Evolutionary conservation across 1,140 invertebrate species (phyloP).

Genomic region (Drosophila melanogaster): DNA sequence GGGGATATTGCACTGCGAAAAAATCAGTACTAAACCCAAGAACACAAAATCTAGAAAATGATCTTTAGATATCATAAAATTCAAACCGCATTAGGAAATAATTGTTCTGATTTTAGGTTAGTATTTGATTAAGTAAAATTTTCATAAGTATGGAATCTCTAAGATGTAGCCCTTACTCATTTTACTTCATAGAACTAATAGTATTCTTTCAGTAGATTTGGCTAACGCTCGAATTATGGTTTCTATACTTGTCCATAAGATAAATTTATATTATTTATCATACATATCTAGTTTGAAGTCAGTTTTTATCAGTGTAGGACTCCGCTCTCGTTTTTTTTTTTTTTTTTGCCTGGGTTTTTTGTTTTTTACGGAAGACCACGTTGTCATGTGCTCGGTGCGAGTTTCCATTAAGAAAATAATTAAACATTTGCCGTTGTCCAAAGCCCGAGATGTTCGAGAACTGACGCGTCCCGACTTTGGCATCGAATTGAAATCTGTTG

Average conservation of each 20-base stretch:
- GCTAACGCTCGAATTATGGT: no score
- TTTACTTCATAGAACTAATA: no score
- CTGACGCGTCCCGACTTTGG: slow-evolving; percentile 35
- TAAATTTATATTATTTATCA: no score
- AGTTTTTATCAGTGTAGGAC: slow-evolving; percentile 19
- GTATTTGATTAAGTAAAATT: not conserved
- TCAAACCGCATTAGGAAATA: no score
- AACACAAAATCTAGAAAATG: no score
- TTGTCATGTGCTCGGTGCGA: slow-evolving; percentile 72
- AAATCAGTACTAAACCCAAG: not conserved
- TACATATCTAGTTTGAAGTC: no score
- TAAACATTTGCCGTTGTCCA: slow-evolving; percentile 71
- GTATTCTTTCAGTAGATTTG: no score
- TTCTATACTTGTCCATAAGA: no score
- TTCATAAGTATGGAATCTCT: no score
- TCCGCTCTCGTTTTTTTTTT: slow-evolving; percentile 20
- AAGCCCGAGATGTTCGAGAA: slow-evolving; percentile 15
- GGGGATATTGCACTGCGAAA: slow-evolving; percentile 9
- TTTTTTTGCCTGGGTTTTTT: slow-evolving; percentile 36
- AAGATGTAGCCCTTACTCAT: no score
- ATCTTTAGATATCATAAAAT: no score
- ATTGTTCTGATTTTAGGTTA: no score
- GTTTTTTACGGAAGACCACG: slow-evolving; percentile 71
- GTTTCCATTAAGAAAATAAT: slow-evolving; percentile 83
- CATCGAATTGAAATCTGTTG: slow-evolving; percentile 75